Evolutionary conservation across 2,888 invertebrate genomes (phyloP), one percentile per base, ranked within the genome.

Genomic region (Ceramica pisi): DNA sequence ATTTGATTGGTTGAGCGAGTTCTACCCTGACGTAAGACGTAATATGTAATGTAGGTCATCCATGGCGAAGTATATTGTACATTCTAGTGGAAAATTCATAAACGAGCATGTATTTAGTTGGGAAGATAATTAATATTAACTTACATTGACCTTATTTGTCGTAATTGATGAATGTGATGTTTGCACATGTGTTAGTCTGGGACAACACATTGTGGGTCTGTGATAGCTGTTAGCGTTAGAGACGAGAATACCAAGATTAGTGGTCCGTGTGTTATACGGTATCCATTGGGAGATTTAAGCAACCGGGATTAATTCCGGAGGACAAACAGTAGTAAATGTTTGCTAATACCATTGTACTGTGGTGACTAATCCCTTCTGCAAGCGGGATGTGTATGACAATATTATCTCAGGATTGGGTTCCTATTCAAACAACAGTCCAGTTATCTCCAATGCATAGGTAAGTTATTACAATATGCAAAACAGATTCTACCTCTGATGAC

Each of bases 101-200:
- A 63, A 60, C 31, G 50, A 14, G 46, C 23, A 53, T 56, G 55
- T 23, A 51, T 72, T 46, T 55, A 64, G 16, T 70, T 53, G 19
- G 62, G 16, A 44, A 48, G n/a, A 67, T 71, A 51, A 35, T 67
- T 56, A 67, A 61, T 70, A 62, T 71, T 71, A 65, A 63, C 51
- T 67, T 73, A 63, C n/a, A 21, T 46, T 71, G 74, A 70, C 71
- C 74, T 82, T 72, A 72, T 80, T 77, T 71, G 35, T 56, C 3
- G 31, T 60, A 69, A 35, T 67, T 67, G 19, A 64, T 82, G 10
- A 60, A 51, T 70, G 50, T n/a, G n/a, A n/a, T 66, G 51, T 81
- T 59, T 74, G 61, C 51, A 57, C 73, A 53, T 70, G 50, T 73
- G 55, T 62, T 51, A 53, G 16, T 57, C 31, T 31, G 26, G 53